phyloP scores from a whole-genome alignment of 2,888 invertebrate genomes.

The Glyphotaelius pellucidus region DNA sequence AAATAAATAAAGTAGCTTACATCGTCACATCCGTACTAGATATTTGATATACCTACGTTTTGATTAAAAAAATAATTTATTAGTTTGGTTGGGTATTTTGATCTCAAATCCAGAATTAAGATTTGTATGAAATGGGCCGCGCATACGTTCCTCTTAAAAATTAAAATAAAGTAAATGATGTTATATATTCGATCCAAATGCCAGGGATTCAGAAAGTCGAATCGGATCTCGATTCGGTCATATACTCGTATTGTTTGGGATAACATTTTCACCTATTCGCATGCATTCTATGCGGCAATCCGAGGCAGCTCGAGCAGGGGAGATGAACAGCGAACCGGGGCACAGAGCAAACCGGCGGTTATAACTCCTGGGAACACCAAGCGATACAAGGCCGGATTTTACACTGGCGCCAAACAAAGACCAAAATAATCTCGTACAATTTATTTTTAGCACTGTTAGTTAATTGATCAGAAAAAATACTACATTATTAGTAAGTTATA shows the following conservation, averaged over 20 bases:
- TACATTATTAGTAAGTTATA: no score
- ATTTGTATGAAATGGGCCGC: no score
- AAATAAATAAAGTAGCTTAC: no score
- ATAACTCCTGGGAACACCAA: slow-evolving; percentile 31
- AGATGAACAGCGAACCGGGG: slow-evolving; percentile 40
- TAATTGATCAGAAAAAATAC: no score
- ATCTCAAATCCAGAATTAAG: no score
- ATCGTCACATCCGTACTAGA: no score
- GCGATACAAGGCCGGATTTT: slow-evolving; percentile 9
- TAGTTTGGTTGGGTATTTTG: no score
- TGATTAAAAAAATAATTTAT: no score
- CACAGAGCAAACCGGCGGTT: slow-evolving; percentile 44
- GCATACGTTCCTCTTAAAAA: no score
- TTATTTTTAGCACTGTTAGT: no score
- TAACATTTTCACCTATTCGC: slow-evolving; percentile 8
- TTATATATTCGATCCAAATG: neutral
- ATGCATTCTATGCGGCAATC: neutral
- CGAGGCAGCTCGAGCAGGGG: neutral
- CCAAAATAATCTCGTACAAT: neutral
- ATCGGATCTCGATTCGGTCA: neutral
- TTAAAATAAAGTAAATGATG: no score
- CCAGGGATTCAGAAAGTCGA: neutral
- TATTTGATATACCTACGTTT: no score
- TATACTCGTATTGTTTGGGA: neutral
- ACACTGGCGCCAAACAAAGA: neutral